Base-by-base conservation (phyloP, 1,140 invertebrate genomes). In the Ceratina calcarata region DNA sequence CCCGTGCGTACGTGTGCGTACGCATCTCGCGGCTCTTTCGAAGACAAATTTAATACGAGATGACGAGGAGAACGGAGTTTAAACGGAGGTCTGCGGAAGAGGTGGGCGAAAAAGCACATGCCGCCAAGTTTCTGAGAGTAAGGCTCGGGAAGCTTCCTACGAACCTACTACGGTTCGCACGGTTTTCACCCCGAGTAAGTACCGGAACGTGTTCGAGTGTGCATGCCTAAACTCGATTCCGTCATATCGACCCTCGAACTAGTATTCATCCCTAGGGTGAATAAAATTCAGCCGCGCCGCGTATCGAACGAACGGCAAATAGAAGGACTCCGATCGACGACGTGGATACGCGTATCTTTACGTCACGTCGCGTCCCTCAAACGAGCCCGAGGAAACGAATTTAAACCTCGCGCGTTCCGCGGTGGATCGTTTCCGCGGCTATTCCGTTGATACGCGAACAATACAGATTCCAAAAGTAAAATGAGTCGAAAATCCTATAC, bases 181-280 rank as follows among this genome's bases (percentile, higher is more conserved):
- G 37, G 37, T 45, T 45, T 45, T 45, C 10, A 1, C 22, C 20
- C 68, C 15, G n/a, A 61, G 20, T 57, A 65, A 84, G 81, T 69
- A 60, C 53, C 64, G 27, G 60, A 69, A 84, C 81, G 81, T 80
- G 81, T 71, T 83, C 57, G 70, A 84, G 82, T 74, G 70, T 84
- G 55, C 81, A 60, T 65, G 70, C 72, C 81, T 74, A 70, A 79
- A 78, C 75, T 62, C 75, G 57, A 77, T 77, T 70, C 67, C 45
- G 15, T 62, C 22, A 45, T 78, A 71, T 78, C 75, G 75, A 71
- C 67, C 57, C 45, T 71, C 57, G 58, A 61, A 71, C 20, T 6
- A 10, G 13, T 18, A 62, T n/a, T n/a, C n/a, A n/a, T n/a, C 45
- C 66, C 71, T 6, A 8, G 12, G 15, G 67, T 24, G 16, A 3